Percentiles rank a stretch among this genome's conserved stretches.
phyloP scores from a whole-genome alignment of 2,113 vertebrate species.

The Gobius niger region DNA sequence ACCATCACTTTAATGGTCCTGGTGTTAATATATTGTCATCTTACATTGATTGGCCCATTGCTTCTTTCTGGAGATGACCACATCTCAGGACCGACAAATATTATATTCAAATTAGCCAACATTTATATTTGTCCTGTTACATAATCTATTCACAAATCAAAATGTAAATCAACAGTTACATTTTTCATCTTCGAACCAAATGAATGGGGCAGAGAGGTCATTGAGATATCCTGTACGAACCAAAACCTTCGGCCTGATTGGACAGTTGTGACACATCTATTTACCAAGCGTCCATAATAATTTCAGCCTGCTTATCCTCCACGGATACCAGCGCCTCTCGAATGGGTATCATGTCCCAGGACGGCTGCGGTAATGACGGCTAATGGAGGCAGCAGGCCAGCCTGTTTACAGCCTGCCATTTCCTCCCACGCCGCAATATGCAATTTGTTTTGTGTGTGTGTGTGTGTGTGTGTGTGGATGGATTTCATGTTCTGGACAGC shows the following conservation, averaged over 20 bases:
- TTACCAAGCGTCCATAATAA: conserved; percentile 52
- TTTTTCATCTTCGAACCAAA: conserved; percentile 29
- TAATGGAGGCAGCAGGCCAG: conserved; percentile 61
- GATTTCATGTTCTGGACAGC: conserved; percentile 27
- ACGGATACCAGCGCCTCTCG: conserved; percentile 15
- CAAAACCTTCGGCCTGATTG: conserved; percentile 38
- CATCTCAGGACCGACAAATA: no score
- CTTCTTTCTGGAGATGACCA: no score
- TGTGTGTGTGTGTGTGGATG: not conserved
- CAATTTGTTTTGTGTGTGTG: not conserved
- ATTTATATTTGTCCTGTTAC: not conserved
- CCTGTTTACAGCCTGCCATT: conserved; percentile 65
- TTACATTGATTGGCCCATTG: no score
- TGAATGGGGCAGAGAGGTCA: not conserved
- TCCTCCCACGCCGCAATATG: conserved; percentile 34
- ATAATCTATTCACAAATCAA: conserved; percentile 3
- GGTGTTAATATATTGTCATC: no score
- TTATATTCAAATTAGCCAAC: no score
- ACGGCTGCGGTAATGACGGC: conserved; percentile 56
- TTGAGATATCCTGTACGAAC: conserved; percentile 37
- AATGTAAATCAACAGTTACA: conserved; percentile 26
- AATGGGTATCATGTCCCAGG: conserved; percentile 56
- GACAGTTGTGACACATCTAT: conserved; percentile 49
- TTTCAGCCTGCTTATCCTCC: conserved; percentile 34
- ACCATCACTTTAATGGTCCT: no score